Conservation (phyloP, 2,113 vertebrate genomes). For the Cavia aperea region DNA sequence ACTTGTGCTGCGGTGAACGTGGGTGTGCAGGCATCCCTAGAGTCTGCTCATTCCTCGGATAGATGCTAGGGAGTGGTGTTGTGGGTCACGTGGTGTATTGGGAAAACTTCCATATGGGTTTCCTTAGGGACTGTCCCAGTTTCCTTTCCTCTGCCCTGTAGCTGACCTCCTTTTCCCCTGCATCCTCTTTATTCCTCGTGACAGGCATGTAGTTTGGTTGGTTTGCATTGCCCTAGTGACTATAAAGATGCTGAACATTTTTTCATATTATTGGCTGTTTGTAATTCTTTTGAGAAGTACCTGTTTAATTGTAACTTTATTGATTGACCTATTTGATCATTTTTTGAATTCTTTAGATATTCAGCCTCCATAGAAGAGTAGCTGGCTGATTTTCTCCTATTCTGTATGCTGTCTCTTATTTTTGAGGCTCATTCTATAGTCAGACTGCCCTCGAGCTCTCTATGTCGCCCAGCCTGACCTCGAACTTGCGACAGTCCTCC, state of each 20-base stretch:
- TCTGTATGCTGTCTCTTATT: not conserved
- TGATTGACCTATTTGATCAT: not conserved
- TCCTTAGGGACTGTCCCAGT: not conserved
- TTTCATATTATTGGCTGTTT: not conserved
- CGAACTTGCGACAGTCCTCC: not conserved
- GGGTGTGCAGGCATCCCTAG: not conserved
- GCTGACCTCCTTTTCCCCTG: not conserved
- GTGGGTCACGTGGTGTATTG: not conserved
- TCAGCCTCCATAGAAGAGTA: not conserved
- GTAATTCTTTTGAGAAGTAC: not conserved
- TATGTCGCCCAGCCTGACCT: not conserved
- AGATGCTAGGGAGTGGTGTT: not conserved
- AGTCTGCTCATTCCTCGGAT: not conserved
- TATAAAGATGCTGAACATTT: not conserved
- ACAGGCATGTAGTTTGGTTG: not conserved
- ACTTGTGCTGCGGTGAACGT: not conserved
- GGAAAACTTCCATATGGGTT: not conserved
- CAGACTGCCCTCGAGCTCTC: not conserved
- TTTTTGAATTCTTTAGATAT: not conserved
- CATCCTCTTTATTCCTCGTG: not conserved
- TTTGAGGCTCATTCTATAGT: not conserved
- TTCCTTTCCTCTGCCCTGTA: not conserved
- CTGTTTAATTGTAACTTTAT: not conserved
- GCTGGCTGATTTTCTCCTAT: not conserved
- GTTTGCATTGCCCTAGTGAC: not conserved